Evolutionary conservation across 2,888 invertebrate genomes (phyloP).

Genomic region (Lochmaea capreae): DNA sequence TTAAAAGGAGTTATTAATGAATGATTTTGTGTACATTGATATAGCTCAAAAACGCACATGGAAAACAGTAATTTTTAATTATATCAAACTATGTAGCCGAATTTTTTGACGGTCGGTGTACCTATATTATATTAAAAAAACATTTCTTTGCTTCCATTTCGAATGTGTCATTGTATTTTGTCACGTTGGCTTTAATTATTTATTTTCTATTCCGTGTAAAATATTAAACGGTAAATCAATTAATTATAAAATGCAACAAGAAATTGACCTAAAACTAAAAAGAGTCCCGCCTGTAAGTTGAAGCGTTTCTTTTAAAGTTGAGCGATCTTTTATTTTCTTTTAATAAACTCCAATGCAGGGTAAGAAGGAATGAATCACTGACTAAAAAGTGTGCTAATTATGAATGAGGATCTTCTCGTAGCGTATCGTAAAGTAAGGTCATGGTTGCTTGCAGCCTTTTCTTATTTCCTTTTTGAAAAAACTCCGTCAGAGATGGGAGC

Average conservation of each 20-base stretch:
- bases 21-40: too few species aligned
- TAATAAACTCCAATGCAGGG: constrained; percentile 37
- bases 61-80: too few species aligned
- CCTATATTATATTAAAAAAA: too few species aligned
- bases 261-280: background rate
- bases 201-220: background rate
- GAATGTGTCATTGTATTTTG: too few species aligned
- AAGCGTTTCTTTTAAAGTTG: constrained; percentile 4
- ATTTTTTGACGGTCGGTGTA: too few species aligned
- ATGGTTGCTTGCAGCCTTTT: constrained; percentile 59
- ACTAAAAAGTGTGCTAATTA: constrained; percentile 66
- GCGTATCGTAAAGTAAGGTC: constrained; percentile 65
- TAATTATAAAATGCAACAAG: background rate
- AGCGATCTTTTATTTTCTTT: constrained; percentile 24
- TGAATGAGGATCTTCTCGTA: constrained; percentile 63
- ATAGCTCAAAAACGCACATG: too few species aligned
- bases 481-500: constrained; percentile 51
- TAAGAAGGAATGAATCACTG: constrained; percentile 49
- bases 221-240: background rate
- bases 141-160: too few species aligned
- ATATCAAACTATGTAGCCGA: too few species aligned
- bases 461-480: constrained; percentile 59
- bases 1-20: too few species aligned
- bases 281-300: background rate
- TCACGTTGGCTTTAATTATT: too few species aligned